phyloP scores from a whole-genome alignment of 2,113 vertebrate genomes.

The Coracopsis vasa region DNA sequence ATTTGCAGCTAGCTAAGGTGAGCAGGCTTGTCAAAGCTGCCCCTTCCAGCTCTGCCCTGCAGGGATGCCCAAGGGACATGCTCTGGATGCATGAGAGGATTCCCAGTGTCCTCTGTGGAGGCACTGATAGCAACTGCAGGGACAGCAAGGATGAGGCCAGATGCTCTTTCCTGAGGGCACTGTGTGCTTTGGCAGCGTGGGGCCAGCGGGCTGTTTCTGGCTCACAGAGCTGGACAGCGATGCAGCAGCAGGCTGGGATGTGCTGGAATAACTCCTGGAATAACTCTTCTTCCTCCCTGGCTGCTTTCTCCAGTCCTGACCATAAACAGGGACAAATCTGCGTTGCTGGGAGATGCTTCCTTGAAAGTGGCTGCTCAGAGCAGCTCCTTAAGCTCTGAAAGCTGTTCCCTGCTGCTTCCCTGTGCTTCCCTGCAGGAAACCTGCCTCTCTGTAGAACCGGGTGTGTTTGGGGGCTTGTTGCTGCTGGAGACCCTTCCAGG shows the following conservation, averaged over 20 bases:
- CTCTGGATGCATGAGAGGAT: neutral
- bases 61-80: neutral
- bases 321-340: neutral
- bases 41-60: accelerated
- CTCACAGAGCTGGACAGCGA: neutral
- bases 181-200: neutral
- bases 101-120: neutral
- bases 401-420: neutral
- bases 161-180: constrained; percentile 20
- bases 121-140: neutral
- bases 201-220: neutral
- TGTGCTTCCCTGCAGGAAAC: neutral
- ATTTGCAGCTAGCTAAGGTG: neutral
- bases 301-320: neutral
- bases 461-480: neutral
- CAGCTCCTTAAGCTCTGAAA: neutral
- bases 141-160: neutral
- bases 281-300: neutral
- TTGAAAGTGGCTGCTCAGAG: neutral
- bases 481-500: neutral
- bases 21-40: neutral
- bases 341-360: neutral
- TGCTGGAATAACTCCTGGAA: neutral
- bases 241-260: neutral
- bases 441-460: neutral